Conservation (phyloP, 2,888 invertebrate genomes). For the Syritta pipiens region DNA sequence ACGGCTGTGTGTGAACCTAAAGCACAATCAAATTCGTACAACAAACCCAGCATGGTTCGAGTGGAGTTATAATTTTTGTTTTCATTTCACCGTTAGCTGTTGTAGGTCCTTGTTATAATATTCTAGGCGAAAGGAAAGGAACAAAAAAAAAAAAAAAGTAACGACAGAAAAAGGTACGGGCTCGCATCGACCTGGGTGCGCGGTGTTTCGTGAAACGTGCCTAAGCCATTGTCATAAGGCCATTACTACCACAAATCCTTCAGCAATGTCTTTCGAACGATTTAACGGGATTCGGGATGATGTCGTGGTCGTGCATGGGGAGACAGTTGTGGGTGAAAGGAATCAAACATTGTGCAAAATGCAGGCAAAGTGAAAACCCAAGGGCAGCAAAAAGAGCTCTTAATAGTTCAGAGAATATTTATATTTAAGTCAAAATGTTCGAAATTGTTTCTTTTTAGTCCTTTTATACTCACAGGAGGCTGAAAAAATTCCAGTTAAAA, state of each 20-base stretch:
- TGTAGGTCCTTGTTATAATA: not conserved
- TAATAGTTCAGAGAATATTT: too few relatives aligned
- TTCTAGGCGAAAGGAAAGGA: too few relatives aligned
- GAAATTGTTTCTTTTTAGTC: too few relatives aligned
- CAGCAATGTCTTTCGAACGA: slow-evolving; percentile 41
- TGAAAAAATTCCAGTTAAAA: too few relatives aligned
- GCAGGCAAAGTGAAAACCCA: too few relatives aligned
- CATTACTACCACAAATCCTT: slow-evolving; percentile 54
- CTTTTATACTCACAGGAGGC: too few relatives aligned
- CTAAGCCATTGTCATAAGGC: slow-evolving; percentile 58
- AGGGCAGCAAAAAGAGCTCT: too few relatives aligned
- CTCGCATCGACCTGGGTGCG: not conserved
- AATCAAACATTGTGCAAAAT: too few relatives aligned
- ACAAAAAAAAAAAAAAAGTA: too few relatives aligned
- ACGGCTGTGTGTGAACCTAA: not conserved
- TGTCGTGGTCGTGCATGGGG: not conserved
- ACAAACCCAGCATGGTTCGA: not conserved
- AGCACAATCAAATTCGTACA: slow-evolving; percentile 48
- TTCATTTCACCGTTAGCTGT: slow-evolving; percentile 8
- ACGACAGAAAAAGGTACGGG: slow-evolving; percentile 15
- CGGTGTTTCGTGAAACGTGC: slow-evolving; percentile 35
- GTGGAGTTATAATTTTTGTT: slow-evolving; percentile 37
- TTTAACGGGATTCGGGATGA: slow-evolving; percentile 18
- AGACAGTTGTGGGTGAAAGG: too few relatives aligned
- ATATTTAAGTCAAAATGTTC: too few relatives aligned